Evolutionary conservation across 1,140 invertebrate genomes (phyloP).

Genomic region (Lordiphosa clarofinis): DNA sequence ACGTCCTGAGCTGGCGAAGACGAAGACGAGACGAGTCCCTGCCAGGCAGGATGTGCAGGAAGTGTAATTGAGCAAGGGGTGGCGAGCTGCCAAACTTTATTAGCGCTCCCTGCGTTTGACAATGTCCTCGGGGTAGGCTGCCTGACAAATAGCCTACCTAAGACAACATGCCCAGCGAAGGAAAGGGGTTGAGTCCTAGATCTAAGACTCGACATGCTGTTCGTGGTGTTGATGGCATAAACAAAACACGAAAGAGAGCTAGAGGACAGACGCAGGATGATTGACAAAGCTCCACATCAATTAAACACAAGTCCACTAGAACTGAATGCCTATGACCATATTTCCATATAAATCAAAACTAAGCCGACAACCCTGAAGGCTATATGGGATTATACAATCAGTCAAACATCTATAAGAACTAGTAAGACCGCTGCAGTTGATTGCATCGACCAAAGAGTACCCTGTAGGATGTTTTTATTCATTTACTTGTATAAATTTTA

Average conservation of each 20-base stretch:
- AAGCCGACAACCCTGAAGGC: no score
- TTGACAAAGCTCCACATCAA: slow-evolving; percentile 45
- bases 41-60: slow-evolving; percentile 45
- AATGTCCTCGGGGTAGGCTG: slow-evolving; percentile 46
- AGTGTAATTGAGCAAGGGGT: slow-evolving; percentile 73
- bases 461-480: no score
- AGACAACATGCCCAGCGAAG: slow-evolving; percentile 38
- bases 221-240: slow-evolving; percentile 55
- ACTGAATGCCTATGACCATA: no score
- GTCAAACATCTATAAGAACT: no score
- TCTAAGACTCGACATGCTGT: background rate
- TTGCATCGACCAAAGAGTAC: no score
- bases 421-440: no score
- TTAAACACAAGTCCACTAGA: background rate
- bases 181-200: slow-evolving; percentile 27
- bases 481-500: no score
- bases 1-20: slow-evolving; percentile 11
- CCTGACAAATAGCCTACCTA: slow-evolving; percentile 9
- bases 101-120: slow-evolving; percentile 39
- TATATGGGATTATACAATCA: no score
- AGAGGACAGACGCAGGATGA: slow-evolving; percentile 38
- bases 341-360: no score
- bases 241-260: slow-evolving; percentile 38
- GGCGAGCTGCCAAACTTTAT: slow-evolving; percentile 56
- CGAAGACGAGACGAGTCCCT: slow-evolving; percentile 1